Percentiles rank a stretch among this genome's conserved stretches.
phyloP scores from a whole-genome alignment of 2,113 vertebrate genomes.

The Acrocephalus kingi region DNA sequence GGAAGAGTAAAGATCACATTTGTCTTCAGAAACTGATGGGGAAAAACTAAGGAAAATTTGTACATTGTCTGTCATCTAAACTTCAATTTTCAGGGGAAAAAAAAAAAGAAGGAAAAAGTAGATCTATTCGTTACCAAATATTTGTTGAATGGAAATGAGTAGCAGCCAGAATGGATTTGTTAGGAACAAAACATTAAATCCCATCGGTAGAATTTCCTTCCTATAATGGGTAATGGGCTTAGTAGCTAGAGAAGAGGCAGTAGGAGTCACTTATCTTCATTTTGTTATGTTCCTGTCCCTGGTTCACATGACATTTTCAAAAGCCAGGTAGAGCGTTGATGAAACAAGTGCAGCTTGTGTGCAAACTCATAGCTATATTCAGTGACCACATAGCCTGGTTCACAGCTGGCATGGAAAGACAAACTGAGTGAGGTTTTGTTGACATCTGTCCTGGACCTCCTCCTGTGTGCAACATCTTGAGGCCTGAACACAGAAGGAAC shows the following conservation, averaged over 20 bases:
- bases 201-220: neutral
- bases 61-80: neutral
- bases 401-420: neutral
- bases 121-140: neutral
- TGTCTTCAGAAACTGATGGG: neutral
- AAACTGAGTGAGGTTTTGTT: neutral
- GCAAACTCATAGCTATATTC: neutral
- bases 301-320: neutral
- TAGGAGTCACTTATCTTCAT: neutral
- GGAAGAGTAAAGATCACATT: neutral
- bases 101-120: neutral
- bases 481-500: neutral
- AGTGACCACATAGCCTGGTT: neutral
- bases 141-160: neutral
- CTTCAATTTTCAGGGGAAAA: fast-evolving
- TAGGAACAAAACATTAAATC: neutral
- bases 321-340: neutral
- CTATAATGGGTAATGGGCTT: neutral
- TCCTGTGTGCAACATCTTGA: neutral
- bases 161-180: neutral
- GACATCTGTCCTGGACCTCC: neutral
- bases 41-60: neutral
- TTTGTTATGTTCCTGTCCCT: neutral
- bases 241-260: neutral
- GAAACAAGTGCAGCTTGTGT: neutral